Evolutionary conservation across 37 sponge, comb jelly and placozoan genomes (phyloP), one percentile per base, ranked within the genome.

Genomic region (Spongia lamella): DNA sequence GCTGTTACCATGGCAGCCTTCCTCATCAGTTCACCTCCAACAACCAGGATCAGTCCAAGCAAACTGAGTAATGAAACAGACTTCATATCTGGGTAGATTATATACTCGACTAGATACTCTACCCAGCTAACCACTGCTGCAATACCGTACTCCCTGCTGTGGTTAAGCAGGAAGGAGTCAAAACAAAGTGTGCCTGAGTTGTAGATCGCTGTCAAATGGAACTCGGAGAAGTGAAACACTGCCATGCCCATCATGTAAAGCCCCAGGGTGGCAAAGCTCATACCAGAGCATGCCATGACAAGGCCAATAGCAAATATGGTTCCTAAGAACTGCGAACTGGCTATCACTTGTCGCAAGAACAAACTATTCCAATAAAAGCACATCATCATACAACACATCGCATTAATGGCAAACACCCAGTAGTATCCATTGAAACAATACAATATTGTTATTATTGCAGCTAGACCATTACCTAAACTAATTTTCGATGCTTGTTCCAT

Each of bases 211-310:
- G 95, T 92, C n/a, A 79, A 29, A 61, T 92, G 59, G 66, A 84
- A 97, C 69, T 97, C 98, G 5, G 98, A 94, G 25, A 68, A 56
- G 65, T 97, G 98, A 59, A 97, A 97, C 61, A 97, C 84, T 2
- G 92, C 55, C 60, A 97, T 49, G 7, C 87, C 78, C 25, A 79
- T 77, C 26, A 78, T n/a, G 61, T 97, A 97, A 15, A 66, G 22
- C 0, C 96, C 96, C 52, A 92, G 75, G 40, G 52, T 72, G 35
- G 31, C n/a, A 67, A 67, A 72, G n/a, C 6, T 2, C 29, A 64
- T 50, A 52, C 63, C 67, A 1, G 49, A 65, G 22, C 52, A 7
- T 0, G 70, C 36, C 2, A 69, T 38, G 0, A 80, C 0, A 1
- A 68, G 17, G 1, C 90, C 90, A 31, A 63, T 21, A 14, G 65